A percentile compares a stretch with the other conserved stretches of the same genome.
These are phyloP conservation scores for Catamblyrhynchus diadema DNA, from an alignment of 2,797 vertebrate genomes.

Conservation along the genomic window DNA sequence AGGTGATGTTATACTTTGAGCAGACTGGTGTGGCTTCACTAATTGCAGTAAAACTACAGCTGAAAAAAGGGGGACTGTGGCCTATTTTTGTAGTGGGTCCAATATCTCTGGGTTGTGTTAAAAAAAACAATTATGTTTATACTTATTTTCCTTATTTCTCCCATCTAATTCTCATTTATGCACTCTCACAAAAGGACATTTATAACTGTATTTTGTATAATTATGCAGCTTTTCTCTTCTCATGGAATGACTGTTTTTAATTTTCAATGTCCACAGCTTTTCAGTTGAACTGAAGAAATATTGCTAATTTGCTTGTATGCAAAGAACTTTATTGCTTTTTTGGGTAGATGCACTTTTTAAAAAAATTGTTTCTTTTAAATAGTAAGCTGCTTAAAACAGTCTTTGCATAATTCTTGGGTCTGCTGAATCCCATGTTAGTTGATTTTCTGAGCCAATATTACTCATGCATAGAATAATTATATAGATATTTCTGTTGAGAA, in stretches of 20 bases:
- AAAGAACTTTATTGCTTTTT: background rate
- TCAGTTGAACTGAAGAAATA: background rate
- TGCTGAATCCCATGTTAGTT: constrained; percentile 16
- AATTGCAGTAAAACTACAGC: background rate
- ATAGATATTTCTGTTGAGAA: background rate
- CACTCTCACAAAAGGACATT: background rate
- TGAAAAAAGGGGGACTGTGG: background rate
- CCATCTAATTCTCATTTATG: background rate
- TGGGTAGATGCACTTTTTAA: background rate
- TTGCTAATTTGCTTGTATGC: background rate
- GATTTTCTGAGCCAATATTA: constrained; percentile 2
- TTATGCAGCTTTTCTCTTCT: background rate
- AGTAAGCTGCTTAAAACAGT: constrained; percentile 42
- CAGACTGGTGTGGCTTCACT: background rate
- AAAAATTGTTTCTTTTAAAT: background rate
- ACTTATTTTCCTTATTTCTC: background rate
- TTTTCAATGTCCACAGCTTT: background rate
- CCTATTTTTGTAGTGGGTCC: background rate
- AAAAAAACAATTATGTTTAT: background rate
- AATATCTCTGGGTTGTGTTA: background rate
- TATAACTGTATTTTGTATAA: background rate
- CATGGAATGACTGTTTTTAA: background rate
- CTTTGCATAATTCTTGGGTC: constrained; percentile 38
- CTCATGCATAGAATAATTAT: background rate
- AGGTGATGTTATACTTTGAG: background rate